Conservation (phyloP, 2,113 vertebrate genomes). For the Shinisaurus crocodilurus region DNA sequence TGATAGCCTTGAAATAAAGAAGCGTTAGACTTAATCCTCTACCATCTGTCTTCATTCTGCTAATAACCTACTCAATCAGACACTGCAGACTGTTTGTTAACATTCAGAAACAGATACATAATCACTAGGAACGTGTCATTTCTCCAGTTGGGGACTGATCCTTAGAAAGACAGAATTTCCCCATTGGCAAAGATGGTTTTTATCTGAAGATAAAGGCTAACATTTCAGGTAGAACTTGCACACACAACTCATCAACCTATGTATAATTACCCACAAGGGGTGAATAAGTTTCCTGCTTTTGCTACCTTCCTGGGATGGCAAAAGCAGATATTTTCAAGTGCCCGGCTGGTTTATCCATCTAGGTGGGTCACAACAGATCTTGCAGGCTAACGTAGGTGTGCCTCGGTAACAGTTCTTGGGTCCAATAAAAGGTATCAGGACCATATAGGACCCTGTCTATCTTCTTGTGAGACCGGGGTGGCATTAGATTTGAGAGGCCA, state of each 20-base stretch:
- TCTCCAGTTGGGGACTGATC: conserved; percentile 48
- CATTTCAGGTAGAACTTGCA: no score
- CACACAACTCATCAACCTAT: background rate
- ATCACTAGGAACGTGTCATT: conserved; percentile 61
- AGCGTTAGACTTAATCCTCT: conserved; percentile 66
- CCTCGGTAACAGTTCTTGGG: background rate
- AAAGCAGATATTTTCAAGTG: background rate
- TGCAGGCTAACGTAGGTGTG: background rate
- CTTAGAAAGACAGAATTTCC: background rate
- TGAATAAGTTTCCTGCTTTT: background rate
- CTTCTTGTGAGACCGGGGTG: background rate
- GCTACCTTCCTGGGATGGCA: background rate
- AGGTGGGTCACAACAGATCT: background rate
- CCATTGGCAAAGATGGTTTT: accelerated
- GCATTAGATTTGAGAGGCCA: background rate
- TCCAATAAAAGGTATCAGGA: background rate
- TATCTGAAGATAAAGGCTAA: background rate
- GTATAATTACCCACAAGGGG: background rate
- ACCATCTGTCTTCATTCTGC: conserved; percentile 79
- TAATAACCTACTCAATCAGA: conserved; percentile 79
- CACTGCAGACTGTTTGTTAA: conserved; percentile 75
- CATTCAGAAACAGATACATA: conserved; percentile 74
- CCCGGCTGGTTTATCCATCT: background rate
- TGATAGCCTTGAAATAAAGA: conserved; percentile 64
- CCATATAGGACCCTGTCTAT: background rate